A percentile compares a stretch with the other conserved stretches of the same genome.
These are phyloP conservation scores for Melanotaenia trifasciata DNA, from an alignment of 2,797 vertebrate genomes.

Conservation along the genomic window DNA sequence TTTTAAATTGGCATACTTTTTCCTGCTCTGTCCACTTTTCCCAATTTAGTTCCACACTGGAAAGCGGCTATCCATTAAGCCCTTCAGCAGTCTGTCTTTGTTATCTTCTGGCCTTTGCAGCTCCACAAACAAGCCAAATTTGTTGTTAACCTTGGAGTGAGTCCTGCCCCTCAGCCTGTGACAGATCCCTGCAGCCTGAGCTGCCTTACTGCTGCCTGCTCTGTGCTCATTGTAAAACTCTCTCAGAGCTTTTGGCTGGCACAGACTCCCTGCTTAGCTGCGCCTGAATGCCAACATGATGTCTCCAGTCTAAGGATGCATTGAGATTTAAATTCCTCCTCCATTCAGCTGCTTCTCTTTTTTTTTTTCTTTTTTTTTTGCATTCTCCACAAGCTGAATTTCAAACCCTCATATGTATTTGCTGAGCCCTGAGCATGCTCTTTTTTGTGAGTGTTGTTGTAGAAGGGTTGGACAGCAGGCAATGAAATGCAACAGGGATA, in stretches of 20 bases:
- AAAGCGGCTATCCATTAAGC: slow-evolving; percentile 53
- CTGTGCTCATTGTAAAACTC: slow-evolving; percentile 66
- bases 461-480: background rate
- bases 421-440: slow-evolving; percentile 8
- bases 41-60: slow-evolving; percentile 41
- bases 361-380: slow-evolving; percentile 8
- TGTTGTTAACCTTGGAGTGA: slow-evolving; percentile 53
- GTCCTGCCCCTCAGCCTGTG: slow-evolving; percentile 51
- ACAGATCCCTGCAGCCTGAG: slow-evolving; percentile 56
- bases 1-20: slow-evolving; percentile 17
- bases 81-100: slow-evolving; percentile 36
- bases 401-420: slow-evolving; percentile 41
- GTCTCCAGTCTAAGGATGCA: slow-evolving; percentile 65
- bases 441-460: slow-evolving; percentile 12
- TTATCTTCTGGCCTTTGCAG: slow-evolving; percentile 17
- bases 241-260: slow-evolving; percentile 62
- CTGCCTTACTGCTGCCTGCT: slow-evolving; percentile 59
- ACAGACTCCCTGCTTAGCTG: slow-evolving; percentile 60
- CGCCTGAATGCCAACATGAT: slow-evolving; percentile 70
- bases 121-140: slow-evolving; percentile 36
- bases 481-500: slow-evolving; percentile 18
- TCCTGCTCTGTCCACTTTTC: slow-evolving; percentile 36
- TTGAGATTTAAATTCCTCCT: slow-evolving; percentile 79
- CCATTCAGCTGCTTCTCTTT: slow-evolving; percentile 46
- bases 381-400: slow-evolving; percentile 55